Conservation (phyloP, 1,140 invertebrate species). For the Procambarus clarkii region DNA sequence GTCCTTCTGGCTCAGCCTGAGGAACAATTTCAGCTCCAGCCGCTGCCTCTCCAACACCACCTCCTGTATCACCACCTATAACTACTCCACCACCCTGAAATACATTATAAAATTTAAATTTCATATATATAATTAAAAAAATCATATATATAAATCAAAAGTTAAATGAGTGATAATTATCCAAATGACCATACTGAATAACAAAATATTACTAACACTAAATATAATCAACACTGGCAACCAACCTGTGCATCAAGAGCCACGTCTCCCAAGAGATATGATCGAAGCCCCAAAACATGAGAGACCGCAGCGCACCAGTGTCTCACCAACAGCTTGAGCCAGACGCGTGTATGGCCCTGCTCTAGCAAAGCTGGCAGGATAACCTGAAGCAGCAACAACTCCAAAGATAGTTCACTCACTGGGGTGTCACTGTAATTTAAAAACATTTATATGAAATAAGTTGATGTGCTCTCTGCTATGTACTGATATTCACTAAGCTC, state of each 20-base stretch:
- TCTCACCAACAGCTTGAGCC: constrained; percentile 91
- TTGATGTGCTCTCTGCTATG: no score
- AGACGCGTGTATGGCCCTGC: constrained; percentile 94
- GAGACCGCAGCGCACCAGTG: constrained; percentile 93
- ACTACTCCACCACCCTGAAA: constrained; percentile 56
- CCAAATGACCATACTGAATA: background rate
- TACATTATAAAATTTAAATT: background rate
- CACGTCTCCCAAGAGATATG: constrained; percentile 88
- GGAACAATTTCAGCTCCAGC: constrained; percentile 4
- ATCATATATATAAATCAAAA: background rate
- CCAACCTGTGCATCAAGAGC: constrained; percentile 72
- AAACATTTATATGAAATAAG: no score
- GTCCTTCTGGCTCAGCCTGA: constrained; percentile 19
- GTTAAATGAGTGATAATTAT: background rate
- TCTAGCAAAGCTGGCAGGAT: constrained; percentile 96
- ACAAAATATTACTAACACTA: background rate
- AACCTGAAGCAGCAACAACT: constrained; percentile 91
- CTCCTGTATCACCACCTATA: constrained; percentile 45
- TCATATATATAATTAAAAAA: background rate
- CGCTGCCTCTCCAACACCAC: background rate
- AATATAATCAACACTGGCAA: background rate
- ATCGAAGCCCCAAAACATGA: constrained; percentile 89
- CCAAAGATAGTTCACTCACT: constrained; percentile 90
- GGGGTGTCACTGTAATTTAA: constrained; percentile 83
- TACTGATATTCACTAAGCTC: no score